Evolutionary conservation across 1,140 invertebrate species (phyloP), one percentile per base, ranked within the genome.

Genomic region (Cephus cinctus): DNA sequence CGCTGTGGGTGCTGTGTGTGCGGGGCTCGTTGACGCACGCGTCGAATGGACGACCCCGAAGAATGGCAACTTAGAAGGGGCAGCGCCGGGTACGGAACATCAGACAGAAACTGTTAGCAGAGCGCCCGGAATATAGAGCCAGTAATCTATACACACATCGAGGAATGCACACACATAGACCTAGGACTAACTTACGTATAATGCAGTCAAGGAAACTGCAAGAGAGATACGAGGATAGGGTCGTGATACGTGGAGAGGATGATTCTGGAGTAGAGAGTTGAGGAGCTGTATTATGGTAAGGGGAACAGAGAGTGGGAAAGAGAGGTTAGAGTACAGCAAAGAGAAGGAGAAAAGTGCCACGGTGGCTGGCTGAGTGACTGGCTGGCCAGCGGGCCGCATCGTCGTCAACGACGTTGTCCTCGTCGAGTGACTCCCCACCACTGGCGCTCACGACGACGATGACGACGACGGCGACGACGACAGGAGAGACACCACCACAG

Each of bases 371-470:
- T 50, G 16, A n/a, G n/a, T n/a, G n/a, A 42, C 44, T 55, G 52
- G 47, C 68, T 71, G 63, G 69, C 66, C 57, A 67, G 71, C 69
- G 63, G 71, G 63, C 70, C 65, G 48, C n/a, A n/a, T n/a, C n/a
- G n/a, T n/a, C n/a, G n/a, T n/a, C n/a, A n/a, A n/a, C n/a, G n/a
- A n/a, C n/a, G n/a, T n/a, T n/a, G 11, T 12, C 41, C 15, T 18
- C 23, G 16, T 16, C 14, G 5, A 8, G 27, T 12, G 8, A 9
- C 27, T 8, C 27, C 27, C 12, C 27, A 12, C 9, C 27, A 8
- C 8, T 9, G 27, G 27, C 27, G 8, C 27, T 12, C 27, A 30
- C 27, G 9, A 9, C 8, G 27, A 9, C n/a, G n/a, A n/a, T n/a
- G n/a, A n/a, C n/a, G n/a, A n/a, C n/a, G n/a, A n/a, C n/a, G n/a